Base-by-base conservation (phyloP, 2,113 vertebrate genomes). In the Macquaria australasica region DNA sequence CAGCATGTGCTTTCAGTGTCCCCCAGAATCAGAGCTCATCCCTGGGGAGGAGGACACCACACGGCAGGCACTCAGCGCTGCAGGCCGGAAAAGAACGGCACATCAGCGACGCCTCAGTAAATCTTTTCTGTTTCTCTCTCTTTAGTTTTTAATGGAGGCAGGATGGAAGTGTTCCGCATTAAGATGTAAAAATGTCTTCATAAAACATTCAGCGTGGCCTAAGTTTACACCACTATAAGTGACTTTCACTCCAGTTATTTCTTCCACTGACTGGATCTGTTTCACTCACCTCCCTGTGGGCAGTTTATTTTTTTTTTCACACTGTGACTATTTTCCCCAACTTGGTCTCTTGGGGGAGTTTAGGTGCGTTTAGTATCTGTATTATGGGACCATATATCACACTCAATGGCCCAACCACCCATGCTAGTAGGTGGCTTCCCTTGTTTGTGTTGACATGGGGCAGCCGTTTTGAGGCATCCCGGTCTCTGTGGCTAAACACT, bases 131-230 rank as follows among this genome's bases (percentile, higher is more conserved):
- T 83, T 69, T 84, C 69, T 84, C 68, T 66, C 77, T 62, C 83
- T 70, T 79, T 76, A 60, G 63, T 66, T 78, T 88, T 87, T 91
- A 94, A 95, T 92, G 87, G 92, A 91, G 45, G 71, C 60, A 74
- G 67, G 81, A 87, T 86, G 80, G 81, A 87, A 92, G 90, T 77
- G 80, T 92, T 91, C 77, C 64, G 70, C 90, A 94, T 93, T 91
- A 94, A 90, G 89, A 90, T 41, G 60, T 90, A 85, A 92, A 89
- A 85, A 84, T 87, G 88, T 89, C 89, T 81, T 92, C 84, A 94
- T 95, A 86, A 96, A 95, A 93, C 92, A 95, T 95, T 94, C 56
- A 94, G 83, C 25, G 85, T 74, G 77, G 60, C 63, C 87, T 84
- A 83, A 86, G 82, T 93, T 93, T 82, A 87, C 11, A 48, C 72